These are phyloP conservation scores for Rhopalosiphum padi DNA, from an alignment of 1,140 invertebrate species.

Conservation along the genomic window DNA sequence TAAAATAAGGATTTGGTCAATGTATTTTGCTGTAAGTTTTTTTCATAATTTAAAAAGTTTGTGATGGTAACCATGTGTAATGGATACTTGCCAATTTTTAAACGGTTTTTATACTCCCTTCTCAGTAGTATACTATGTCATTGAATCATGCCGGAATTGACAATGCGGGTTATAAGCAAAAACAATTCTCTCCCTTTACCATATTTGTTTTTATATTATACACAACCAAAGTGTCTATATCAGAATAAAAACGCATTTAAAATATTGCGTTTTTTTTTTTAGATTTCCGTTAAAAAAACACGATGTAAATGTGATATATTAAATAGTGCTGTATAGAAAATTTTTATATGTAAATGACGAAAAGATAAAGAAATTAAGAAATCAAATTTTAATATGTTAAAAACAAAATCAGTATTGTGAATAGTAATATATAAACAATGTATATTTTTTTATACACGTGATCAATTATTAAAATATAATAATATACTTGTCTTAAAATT, in stretches of 20 bases:
- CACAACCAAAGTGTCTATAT: not conserved
- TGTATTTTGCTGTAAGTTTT: not conserved
- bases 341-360: not conserved
- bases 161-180: not conserved
- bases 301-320: not conserved
- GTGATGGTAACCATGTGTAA: not conserved
- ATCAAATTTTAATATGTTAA: not conserved
- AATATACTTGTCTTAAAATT: not conserved
- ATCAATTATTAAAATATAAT: not conserved
- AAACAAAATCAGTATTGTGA: not conserved
- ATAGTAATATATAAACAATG: not conserved
- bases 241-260: not conserved
- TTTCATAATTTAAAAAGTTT: slow-evolving; percentile 8
- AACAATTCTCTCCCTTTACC: not conserved
- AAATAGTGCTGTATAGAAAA: not conserved
- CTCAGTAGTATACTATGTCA: not conserved
- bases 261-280: not conserved
- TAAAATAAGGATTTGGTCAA: not conserved
- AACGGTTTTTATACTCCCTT: not conserved
- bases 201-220: slow-evolving; percentile 2
- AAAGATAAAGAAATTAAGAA: not conserved
- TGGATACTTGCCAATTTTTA: not conserved
- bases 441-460: not conserved
- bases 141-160: not conserved
- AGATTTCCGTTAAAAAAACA: not conserved